Evolutionary conservation across 2,888 invertebrate genomes (phyloP).

Genomic region (Entomobrya proxima): DNA sequence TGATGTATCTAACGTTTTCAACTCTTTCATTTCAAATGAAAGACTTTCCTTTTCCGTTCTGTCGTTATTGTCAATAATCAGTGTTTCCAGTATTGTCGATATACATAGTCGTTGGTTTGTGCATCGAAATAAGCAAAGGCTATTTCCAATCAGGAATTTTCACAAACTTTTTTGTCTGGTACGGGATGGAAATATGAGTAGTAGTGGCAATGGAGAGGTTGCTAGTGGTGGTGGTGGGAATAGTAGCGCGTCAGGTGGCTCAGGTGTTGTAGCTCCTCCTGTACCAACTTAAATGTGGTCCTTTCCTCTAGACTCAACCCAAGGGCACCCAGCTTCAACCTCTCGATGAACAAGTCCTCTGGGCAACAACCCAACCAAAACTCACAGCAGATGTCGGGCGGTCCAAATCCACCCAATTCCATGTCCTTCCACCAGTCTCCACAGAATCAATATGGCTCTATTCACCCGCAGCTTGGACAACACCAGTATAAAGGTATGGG

Average conservation of each 20-base stretch:
- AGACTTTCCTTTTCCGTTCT: background rate
- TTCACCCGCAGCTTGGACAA: constrained; percentile 38
- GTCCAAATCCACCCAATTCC: constrained; percentile 42
- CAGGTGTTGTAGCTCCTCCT: constrained; percentile 63
- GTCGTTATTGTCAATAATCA: background rate
- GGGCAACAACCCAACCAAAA: constrained; percentile 49
- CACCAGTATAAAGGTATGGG: constrained; percentile 62
- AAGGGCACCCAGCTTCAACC: constrained; percentile 85
- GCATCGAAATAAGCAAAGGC: constrained; percentile 50
- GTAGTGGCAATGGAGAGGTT: constrained; percentile 21
- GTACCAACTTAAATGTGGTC: constrained; percentile 76
- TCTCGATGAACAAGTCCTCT: constrained; percentile 65
- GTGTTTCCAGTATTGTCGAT: background rate
- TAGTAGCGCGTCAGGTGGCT: constrained; percentile 59
- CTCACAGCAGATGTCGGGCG: constrained; percentile 19
- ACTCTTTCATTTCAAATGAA: background rate
- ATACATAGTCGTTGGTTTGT: constrained; percentile 64
- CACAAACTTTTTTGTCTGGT: constrained; percentile 59
- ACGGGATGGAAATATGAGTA: constrained; percentile 55
- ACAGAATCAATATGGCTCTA: constrained; percentile 49
- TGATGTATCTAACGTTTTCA: background rate
- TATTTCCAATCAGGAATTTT: constrained; percentile 31
- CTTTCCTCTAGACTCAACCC: constrained; percentile 86
- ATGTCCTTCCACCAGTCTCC: constrained; percentile 35
- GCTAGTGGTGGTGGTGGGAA: constrained; percentile 50